These are phyloP conservation scores for Leptinotarsa tumamoca DNA, from an alignment of 2,888 invertebrate species.

Conservation along the genomic window DNA sequence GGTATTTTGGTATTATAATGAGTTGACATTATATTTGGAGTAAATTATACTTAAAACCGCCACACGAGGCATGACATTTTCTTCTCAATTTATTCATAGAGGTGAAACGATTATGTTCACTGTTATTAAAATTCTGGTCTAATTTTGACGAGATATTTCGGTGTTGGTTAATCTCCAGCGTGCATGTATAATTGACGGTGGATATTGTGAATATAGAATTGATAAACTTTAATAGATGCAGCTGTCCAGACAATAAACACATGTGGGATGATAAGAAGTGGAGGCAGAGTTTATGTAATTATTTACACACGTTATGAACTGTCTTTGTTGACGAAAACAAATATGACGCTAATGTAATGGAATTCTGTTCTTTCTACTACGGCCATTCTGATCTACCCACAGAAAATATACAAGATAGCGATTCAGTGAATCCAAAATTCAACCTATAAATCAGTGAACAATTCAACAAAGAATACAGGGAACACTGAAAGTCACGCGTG, in stretches of 20 bases:
- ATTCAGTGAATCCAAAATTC: not conserved
- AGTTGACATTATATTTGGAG: too few species aligned
- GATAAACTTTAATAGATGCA: slow-evolving; percentile 32
- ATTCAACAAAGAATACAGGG: not conserved
- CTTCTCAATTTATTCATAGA: too few species aligned
- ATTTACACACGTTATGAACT: slow-evolving; percentile 33
- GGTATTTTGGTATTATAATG: too few species aligned
- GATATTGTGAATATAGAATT: slow-evolving; percentile 30
- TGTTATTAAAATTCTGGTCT: too few species aligned
- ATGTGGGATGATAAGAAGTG: slow-evolving; percentile 35
- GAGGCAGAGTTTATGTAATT: slow-evolving; percentile 35
- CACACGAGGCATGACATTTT: too few species aligned
- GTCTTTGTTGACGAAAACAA: slow-evolving; percentile 35
- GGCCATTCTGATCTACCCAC: slow-evolving; percentile 21
- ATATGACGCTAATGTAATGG: slow-evolving; percentile 24
- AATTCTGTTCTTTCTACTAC: slow-evolving; percentile 21
- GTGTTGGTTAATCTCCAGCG: not conserved
- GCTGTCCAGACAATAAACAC: slow-evolving; percentile 18
- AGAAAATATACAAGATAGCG: not conserved
- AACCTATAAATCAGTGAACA: not conserved
- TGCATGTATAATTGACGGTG: slow-evolving; percentile 10
- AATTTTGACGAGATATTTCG: not conserved
- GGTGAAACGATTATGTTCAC: too few species aligned
- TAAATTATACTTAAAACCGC: too few species aligned
- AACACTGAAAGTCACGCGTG: not conserved